phyloP scores from a whole-genome alignment of 1,140 invertebrate genomes.

The Panulirus ornatus region DNA sequence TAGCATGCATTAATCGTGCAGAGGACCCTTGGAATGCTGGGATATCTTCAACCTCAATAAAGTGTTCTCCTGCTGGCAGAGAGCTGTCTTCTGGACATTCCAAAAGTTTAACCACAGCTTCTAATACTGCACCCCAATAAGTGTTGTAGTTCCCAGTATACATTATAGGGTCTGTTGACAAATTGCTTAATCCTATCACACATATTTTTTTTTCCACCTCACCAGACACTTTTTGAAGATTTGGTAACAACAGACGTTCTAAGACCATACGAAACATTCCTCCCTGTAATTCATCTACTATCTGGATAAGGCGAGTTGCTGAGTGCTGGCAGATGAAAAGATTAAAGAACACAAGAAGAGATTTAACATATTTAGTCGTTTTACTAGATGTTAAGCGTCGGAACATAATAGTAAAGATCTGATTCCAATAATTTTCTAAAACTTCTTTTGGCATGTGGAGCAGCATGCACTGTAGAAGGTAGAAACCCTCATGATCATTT shows the following conservation, averaged over 20 bases:
- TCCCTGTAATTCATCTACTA: constrained; percentile 92
- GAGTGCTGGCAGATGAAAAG: constrained; percentile 90
- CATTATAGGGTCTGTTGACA: constrained; percentile 87
- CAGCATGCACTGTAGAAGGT: constrained; percentile 90
- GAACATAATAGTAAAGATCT: constrained; percentile 94
- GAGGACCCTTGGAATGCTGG: constrained; percentile 93
- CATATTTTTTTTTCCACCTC: constrained; percentile 91
- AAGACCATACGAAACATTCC: constrained; percentile 97
- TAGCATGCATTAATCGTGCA: constrained; percentile 91
- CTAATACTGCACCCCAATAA: constrained; percentile 80
- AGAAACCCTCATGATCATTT: constrained; percentile 98
- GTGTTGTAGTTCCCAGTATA: constrained; percentile 83
- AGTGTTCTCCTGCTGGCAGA: constrained; percentile 89
- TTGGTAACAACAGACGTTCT: constrained; percentile 90
- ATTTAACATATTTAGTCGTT: constrained; percentile 95
- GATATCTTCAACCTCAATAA: constrained; percentile 91
- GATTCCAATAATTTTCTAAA: constrained; percentile 88
- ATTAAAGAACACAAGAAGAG: constrained; percentile 93
- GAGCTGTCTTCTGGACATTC: constrained; percentile 92
- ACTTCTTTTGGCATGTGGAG: constrained; percentile 78
- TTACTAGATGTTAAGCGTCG: constrained; percentile 94
- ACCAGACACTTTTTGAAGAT: constrained; percentile 92
- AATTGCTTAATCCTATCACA: constrained; percentile 90
- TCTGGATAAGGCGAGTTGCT: constrained; percentile 84
- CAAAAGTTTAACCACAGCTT: constrained; percentile 90